Percentiles rank a stretch among this genome's conserved stretches.
Conservation (phyloP, 2,113 vertebrate species). For the Mungos mungo region DNA sequence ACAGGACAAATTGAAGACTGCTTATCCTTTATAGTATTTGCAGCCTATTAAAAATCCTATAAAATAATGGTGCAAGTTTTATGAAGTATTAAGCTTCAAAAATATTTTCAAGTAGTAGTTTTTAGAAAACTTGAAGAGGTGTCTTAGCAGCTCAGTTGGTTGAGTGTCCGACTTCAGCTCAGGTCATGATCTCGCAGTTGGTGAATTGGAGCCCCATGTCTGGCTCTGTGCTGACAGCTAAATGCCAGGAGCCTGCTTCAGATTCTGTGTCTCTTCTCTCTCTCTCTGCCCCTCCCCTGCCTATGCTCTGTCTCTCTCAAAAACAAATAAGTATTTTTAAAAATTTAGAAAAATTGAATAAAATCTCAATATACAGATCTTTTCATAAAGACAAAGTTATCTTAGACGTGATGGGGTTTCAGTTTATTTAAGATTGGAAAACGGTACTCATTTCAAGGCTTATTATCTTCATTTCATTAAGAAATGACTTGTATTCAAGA, state of each 20-base stretch:
- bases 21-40: not conserved
- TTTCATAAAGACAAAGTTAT: not conserved
- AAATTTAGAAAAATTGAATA: too few species aligned
- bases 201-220: too few species aligned
- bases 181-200: too few species aligned
- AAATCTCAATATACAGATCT: not conserved
- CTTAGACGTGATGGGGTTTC: not conserved
- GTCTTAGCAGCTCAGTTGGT: too few species aligned
- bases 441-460: not conserved
- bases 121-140: not conserved
- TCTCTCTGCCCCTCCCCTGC: too few species aligned
- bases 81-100: not conserved
- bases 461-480: slow-evolving; percentile 1
- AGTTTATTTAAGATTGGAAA: not conserved
- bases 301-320: too few species aligned
- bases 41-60: not conserved
- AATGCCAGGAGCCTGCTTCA: too few species aligned
- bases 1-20: not conserved
- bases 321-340: too few species aligned
- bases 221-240: too few species aligned
- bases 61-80: not conserved
- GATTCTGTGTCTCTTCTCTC: too few species aligned
- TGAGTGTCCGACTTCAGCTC: too few species aligned
- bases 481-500: not conserved
- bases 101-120: not conserved